Base-by-base conservation (phyloP, 2,113 vertebrate species). In the Nyctibius bracteatus region DNA sequence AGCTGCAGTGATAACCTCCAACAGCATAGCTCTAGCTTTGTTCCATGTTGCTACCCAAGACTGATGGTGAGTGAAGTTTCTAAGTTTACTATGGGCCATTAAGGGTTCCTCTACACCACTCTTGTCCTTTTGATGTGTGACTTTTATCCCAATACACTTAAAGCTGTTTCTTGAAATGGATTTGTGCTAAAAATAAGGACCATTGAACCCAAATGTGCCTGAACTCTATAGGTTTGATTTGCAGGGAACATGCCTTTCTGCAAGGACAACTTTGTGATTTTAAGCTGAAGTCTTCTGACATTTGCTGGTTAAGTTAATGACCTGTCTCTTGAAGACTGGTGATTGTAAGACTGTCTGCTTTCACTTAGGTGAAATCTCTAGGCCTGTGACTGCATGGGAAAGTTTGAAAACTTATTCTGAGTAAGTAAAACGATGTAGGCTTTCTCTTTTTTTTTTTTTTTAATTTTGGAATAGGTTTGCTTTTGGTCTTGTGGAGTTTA, bases 161-260 rank as follows among this genome's bases (percentile, higher is more conserved):
- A 77, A 96, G 88, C 19, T 82, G 82, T 91, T 94, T 90, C 78
- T 88, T 84, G 68, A 92, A 87, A 84, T 81, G 59, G 63, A 54
- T 67, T 93, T 93, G 84, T 93, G 82, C 94, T 97, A 97, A 97
- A 97, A 96, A 96, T 95, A 94, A 92, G 49, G 55, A 44, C 75
- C 22, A 92, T 92, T 94, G 93, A 95, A 55, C 43, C 30, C 88
- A 90, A 95, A 94, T 84, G 95, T 72, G 35, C 65, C 80, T 71
- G 75, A 88, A 90, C 31, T 90, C 72, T 65, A 57, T 52, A 67
- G 61, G 82, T 95, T 92, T 92, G 95, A 95, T 94, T 96, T 95
- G 80, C 75, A 86, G 67, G 59, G 54, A 96, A 92, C n/a, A 35
- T 88, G 79, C 24, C 59, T 86, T 94, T 92, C 88, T 92, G 63